Evolutionary conservation across 1,140 invertebrate genomes (phyloP).

Genomic region (Dreissena rostriformis): DNA sequence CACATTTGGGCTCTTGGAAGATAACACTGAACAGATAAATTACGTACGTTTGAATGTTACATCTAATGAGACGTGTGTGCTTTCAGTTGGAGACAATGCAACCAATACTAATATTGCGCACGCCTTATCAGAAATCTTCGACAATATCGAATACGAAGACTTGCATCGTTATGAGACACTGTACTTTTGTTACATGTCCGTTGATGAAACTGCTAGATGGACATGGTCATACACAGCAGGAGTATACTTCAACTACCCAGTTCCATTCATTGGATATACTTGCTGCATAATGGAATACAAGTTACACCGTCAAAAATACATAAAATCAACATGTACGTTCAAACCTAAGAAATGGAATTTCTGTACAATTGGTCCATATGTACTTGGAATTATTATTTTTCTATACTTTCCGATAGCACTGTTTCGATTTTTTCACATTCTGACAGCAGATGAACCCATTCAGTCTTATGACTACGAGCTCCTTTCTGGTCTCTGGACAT

Average conservation of each 20-base stretch:
- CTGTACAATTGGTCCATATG: conserved; percentile 28
- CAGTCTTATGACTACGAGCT: background rate
- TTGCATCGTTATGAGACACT: background rate
- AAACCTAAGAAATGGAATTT: conserved; percentile 6
- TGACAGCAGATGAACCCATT: conserved; percentile 14
- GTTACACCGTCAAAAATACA: background rate
- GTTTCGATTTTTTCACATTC: background rate
- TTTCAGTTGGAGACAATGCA: background rate
- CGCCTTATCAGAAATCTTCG: background rate
- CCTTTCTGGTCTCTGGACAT: too few species aligned
- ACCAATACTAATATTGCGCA: background rate
- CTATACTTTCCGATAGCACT: conserved; percentile 40
- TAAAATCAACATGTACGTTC: background rate
- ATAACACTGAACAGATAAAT: background rate
- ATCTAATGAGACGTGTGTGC: background rate
- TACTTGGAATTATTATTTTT: conserved; percentile 37
- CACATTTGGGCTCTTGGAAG: conserved; percentile 27
- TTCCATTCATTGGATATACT: conserved; percentile 3
- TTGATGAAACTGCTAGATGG: background rate
- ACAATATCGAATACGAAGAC: background rate
- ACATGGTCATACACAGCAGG: conserved; percentile 9
- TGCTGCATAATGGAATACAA: conserved; percentile 14
- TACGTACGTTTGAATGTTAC: conserved; percentile 4
- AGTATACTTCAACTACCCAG: conserved; percentile 26
- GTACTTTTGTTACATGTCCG: conserved; percentile 36